A percentile compares a stretch with the other conserved stretches of the same genome.
Evolutionary conservation across 2,888 invertebrate species (phyloP).

Genomic region (Stratiomys singularior): DNA sequence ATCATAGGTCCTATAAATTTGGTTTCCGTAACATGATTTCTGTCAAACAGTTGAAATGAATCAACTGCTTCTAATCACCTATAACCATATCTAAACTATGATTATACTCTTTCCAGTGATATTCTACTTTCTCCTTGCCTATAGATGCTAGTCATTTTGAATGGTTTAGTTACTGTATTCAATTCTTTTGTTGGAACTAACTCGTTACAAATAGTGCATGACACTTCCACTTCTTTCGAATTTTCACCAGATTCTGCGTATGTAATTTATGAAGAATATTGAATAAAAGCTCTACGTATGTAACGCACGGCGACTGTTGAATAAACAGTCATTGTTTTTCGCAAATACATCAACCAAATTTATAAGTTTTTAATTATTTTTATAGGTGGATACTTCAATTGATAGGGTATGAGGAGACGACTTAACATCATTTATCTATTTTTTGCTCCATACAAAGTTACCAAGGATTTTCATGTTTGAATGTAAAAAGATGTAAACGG

Average conservation of each 20-base stretch:
- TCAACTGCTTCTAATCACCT: neutral
- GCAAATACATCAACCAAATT: neutral
- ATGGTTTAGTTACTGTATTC: neutral
- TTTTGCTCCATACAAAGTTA: slow-evolving; percentile 35
- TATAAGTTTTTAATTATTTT: slow-evolving; percentile 43
- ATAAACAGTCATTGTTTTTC: neutral
- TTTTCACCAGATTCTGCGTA: too few species aligned
- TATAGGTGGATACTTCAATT: slow-evolving; percentile 56
- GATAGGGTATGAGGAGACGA: slow-evolving; percentile 52
- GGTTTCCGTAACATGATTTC: slow-evolving; percentile 51
- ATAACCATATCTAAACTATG: slow-evolving; percentile 2
- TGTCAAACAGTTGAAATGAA: slow-evolving; percentile 30
- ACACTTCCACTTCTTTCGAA: neutral
- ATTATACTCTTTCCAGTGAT: neutral
- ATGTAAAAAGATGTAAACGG: neutral
- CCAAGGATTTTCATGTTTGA: neutral
- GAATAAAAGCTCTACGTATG: neutral
- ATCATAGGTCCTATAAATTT: slow-evolving; percentile 55
- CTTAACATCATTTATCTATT: slow-evolving; percentile 13
- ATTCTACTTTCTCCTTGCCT: slow-evolving; percentile 24
- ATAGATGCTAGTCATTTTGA: slow-evolving; percentile 24
- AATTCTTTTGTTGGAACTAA: slow-evolving; percentile 14
- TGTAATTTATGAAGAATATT: too few species aligned
- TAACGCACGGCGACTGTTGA: slow-evolving; percentile 12
- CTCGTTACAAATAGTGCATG: slow-evolving; percentile 16